Conservation (phyloP, 2,113 vertebrate species). For the Antigone vipio region DNA sequence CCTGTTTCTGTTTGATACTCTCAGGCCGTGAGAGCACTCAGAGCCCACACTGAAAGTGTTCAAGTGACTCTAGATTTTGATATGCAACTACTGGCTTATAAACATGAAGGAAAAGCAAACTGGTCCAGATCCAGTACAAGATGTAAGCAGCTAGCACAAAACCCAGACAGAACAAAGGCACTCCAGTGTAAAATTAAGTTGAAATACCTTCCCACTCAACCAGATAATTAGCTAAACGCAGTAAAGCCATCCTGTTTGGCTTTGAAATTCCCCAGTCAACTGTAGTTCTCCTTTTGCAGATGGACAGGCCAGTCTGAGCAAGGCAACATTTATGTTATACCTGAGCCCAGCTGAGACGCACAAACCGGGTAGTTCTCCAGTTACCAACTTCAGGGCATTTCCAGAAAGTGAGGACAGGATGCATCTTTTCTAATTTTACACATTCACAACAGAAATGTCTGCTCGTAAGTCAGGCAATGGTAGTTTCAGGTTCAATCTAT, state of each 20-base stretch:
- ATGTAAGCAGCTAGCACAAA: not conserved
- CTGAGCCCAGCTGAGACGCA: not conserved
- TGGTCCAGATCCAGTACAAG: not conserved
- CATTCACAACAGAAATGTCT: not conserved
- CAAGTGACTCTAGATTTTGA: not conserved
- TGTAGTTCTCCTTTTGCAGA: not conserved
- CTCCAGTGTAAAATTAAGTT: not conserved
- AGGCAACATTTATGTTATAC: not conserved
- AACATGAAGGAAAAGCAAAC: not conserved
- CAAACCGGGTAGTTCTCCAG: not conserved
- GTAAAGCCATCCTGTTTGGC: not conserved
- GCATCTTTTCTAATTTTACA: not conserved
- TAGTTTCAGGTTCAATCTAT: not conserved
- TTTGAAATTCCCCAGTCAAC: not conserved
- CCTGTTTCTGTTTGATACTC: not conserved
- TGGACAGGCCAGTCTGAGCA: not conserved
- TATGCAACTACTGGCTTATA: not conserved
- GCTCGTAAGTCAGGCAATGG: not conserved
- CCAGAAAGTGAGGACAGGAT: not conserved
- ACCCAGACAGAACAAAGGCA: not conserved
- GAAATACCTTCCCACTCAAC: not conserved
- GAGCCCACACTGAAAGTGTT: not conserved
- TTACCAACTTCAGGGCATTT: not conserved
- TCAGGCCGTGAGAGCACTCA: not conserved
- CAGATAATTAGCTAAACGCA: not conserved